Conservation (phyloP, 2,797 vertebrate species). For the Amblyopsis hoosieri region DNA sequence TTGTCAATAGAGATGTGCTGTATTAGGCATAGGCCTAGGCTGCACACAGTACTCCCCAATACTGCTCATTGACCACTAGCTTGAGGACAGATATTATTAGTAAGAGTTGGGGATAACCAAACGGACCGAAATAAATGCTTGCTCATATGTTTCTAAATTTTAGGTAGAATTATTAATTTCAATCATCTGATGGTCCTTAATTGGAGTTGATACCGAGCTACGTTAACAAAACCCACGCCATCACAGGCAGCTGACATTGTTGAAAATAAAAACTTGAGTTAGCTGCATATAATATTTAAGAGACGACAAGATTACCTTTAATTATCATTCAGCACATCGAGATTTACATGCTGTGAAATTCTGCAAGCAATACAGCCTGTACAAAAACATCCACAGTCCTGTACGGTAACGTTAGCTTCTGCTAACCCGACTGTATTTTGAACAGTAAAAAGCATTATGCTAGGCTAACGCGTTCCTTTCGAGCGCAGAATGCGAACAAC, state of each 20-base stretch:
- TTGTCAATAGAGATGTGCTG: too few species aligned
- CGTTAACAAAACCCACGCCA: too few species aligned
- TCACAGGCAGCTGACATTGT: neutral
- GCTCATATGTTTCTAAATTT: too few species aligned
- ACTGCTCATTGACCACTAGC: too few species aligned
- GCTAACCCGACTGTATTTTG: conserved; percentile 8
- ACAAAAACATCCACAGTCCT: neutral
- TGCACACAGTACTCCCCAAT: too few species aligned
- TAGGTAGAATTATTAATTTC: too few species aligned
- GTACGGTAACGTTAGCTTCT: neutral
- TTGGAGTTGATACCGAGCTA: too few species aligned
- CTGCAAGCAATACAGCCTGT: neutral
- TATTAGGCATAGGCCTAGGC: too few species aligned
- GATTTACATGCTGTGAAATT: neutral
- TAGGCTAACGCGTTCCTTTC: neutral
- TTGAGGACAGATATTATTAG: too few species aligned
- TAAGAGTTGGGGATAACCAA: too few species aligned
- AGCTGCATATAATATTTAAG: conserved; percentile 36
- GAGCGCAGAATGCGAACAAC: conserved; percentile 6
- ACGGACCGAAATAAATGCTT: too few species aligned
- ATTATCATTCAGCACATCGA: neutral
- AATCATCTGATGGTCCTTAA: too few species aligned
- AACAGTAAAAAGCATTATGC: neutral
- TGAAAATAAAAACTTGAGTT: conserved; percentile 18
- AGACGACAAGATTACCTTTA: conserved; percentile 4